A percentile compares a stretch with the other conserved stretches of the same genome.
phyloP scores from a whole-genome alignment of 1,140 invertebrate genomes.

The Musca vetustissima region DNA sequence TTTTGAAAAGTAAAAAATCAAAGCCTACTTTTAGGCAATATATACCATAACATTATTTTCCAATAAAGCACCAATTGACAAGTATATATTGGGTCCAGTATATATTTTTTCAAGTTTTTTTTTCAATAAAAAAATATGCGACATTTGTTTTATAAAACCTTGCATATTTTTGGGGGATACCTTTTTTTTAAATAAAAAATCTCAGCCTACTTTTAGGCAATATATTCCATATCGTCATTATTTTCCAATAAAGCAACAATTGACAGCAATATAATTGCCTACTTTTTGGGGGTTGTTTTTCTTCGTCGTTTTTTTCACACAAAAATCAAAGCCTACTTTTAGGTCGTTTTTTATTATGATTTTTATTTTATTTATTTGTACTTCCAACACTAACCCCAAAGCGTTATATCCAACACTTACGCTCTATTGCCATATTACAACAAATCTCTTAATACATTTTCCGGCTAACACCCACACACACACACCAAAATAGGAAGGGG shows the following conservation, averaged over 20 bases:
- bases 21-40: no score
- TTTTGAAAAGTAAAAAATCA: no score
- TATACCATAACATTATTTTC: not conserved
- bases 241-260: no score
- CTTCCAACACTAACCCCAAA: not conserved
- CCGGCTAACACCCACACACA: not conserved
- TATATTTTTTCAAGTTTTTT: not conserved
- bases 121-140: not conserved
- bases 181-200: no score
- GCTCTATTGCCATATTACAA: conserved; percentile 4
- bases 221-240: no score
- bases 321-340: not conserved
- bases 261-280: no score
- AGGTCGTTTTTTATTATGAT: not conserved
- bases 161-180: not conserved
- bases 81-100: not conserved
- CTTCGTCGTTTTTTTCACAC: no score
- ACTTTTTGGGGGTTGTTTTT: not conserved
- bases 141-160: no score
- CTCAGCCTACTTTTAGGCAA: no score
- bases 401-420: conserved; percentile 13
- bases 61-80: not conserved
- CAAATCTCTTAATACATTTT: conserved; percentile 6
- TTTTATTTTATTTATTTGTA: no score
- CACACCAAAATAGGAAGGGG: not conserved